Base-by-base conservation (phyloP, 37 sponge, comb jelly and placozoan species). In the Corticium candelabrum region DNA sequence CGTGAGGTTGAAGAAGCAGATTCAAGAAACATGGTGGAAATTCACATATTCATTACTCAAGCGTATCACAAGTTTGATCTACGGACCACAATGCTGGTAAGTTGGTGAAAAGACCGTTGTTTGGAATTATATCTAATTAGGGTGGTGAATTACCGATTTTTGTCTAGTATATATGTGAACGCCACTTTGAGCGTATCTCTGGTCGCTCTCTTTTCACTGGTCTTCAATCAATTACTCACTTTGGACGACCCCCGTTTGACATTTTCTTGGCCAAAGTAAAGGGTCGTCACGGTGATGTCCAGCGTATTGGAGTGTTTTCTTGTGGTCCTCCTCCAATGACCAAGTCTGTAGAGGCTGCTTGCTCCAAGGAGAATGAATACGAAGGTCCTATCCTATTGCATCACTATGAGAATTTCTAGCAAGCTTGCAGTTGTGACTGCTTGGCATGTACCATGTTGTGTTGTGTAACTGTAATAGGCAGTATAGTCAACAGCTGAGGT, bases 251-350 rank as follows among this genome's bases (percentile, higher is more conserved):
- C 3, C 86, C 90, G 78, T 96, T 96, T 79, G 84, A 84, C 74
- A 71, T 73, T 68, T 93, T 96, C 85, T 96, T 96, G 73, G 89
- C 88, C 76, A 87, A 71, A 74, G 78, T 95, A 35, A 81, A 86
- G 41, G 88, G 88, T 15, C 87, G 87, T 40, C 87, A 89, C 78
- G 74, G 78, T 78, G 87, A 86, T 37, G 85, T 90, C 1, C 87
- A 87, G 3, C 82, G 89, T 87, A 89, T 96, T 70, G 97, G 97
- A 35, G 91, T 90, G 21, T 96, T 96, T 86, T 93, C 94, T 11
- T 96, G 97, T 79, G 97, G 97, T 29, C 97, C 97, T 33, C 94
- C 94, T 38, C 87, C 94, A 27, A 93, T 96, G 93, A 93, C 97
- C 72, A 89, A 89, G 41, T 83, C 85, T 34, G 97, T 96, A 50